Evolutionary conservation across 2,113 vertebrate genomes (phyloP).

Genomic region (Glaucidium brasilianum): DNA sequence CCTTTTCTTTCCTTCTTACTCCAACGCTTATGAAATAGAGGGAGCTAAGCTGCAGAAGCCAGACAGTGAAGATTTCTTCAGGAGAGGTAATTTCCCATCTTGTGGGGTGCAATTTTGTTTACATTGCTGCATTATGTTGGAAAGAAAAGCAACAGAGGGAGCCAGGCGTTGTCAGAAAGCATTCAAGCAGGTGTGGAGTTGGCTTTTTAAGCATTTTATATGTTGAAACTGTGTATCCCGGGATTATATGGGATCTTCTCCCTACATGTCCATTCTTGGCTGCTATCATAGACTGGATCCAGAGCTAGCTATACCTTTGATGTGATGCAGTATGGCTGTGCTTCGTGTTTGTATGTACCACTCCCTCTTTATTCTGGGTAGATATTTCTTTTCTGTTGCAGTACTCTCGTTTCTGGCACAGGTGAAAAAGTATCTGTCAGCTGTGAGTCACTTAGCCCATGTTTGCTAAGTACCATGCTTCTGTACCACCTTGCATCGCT

Average conservation of each 20-base stretch:
- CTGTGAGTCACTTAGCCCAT: background rate
- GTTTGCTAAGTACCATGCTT: background rate
- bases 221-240: background rate
- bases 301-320: background rate
- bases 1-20: background rate
- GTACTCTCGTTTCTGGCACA: background rate
- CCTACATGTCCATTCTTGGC: background rate
- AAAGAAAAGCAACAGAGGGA: background rate
- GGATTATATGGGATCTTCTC: background rate
- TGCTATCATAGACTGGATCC: rapidly evolving
- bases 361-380: background rate
- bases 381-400: background rate
- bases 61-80: background rate
- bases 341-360: background rate
- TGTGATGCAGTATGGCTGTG: background rate
- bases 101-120: background rate
- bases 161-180: background rate
- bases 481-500: background rate
- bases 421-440: background rate
- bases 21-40: background rate
- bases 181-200: background rate
- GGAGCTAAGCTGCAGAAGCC: background rate
- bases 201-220: background rate
- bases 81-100: slow-evolving; percentile 63
- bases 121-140: background rate